These are phyloP conservation scores for Phataginus tetradactyla DNA, from an alignment of 2,797 vertebrate genomes.

Conservation along the genomic window DNA sequence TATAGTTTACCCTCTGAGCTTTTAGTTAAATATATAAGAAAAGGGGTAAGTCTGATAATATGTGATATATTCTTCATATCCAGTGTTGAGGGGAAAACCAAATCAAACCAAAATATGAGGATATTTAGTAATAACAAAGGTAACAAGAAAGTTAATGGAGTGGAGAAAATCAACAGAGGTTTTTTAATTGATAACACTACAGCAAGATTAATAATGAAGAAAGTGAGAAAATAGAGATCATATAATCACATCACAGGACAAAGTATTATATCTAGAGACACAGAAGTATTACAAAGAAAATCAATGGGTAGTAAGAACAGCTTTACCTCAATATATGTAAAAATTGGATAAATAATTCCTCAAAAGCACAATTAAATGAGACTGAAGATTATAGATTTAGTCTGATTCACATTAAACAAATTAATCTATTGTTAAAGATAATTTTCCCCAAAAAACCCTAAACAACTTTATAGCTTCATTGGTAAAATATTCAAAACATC, in stretches of 20 bases:
- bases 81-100: neutral
- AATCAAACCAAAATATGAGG: neutral
- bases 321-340: neutral
- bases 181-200: neutral
- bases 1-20: too few species aligned
- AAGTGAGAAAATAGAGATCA: neutral
- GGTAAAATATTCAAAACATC: neutral
- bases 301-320: neutral
- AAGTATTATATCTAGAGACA: neutral
- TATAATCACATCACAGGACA: neutral
- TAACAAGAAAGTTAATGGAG: neutral
- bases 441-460: neutral
- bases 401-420: neutral
- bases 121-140: neutral
- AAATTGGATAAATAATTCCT: neutral
- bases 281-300: neutral
- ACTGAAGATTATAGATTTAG: neutral
- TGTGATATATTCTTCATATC: neutral
- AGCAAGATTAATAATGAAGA: neutral
- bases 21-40: neutral
- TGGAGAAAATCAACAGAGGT: neutral
- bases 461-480: neutral
- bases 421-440: neutral
- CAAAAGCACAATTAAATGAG: neutral
- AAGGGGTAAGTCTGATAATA: neutral